Percentiles rank a stretch among this genome's conserved stretches.
phyloP scores from a whole-genome alignment of 2,888 invertebrate species.

The Malthinus flaveolus region DNA sequence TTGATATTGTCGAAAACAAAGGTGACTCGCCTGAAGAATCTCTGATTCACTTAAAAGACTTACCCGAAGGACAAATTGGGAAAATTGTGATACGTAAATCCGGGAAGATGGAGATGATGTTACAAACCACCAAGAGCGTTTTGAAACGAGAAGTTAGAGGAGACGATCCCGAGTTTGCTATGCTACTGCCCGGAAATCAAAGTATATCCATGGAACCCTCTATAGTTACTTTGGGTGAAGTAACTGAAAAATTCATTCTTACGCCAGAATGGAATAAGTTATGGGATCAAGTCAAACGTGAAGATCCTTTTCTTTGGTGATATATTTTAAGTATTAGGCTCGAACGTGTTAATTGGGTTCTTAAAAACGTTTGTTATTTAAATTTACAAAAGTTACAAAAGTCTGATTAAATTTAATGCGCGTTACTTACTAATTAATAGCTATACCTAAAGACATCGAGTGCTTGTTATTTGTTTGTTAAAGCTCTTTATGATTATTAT shows the following conservation, averaged over 20 bases:
- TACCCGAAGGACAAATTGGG: slow-evolving; percentile 50
- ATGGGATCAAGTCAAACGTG: too few relatives aligned
- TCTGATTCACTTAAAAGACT: slow-evolving; percentile 35
- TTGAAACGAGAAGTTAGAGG: slow-evolving; percentile 32
- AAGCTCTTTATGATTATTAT: too few relatives aligned
- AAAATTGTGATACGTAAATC: slow-evolving; percentile 46
- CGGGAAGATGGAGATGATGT: slow-evolving; percentile 47
- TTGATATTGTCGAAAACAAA: slow-evolving; percentile 48
- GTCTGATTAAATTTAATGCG: too few relatives aligned
- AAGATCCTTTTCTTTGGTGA: too few relatives aligned
- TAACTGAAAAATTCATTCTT: slow-evolving; percentile 42
- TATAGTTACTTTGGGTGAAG: slow-evolving; percentile 41
- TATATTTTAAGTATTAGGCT: too few relatives aligned
- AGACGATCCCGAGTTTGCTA: slow-evolving; percentile 22
- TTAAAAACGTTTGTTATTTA: too few relatives aligned
- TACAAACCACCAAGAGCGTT: slow-evolving; percentile 45
- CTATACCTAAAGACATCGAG: too few relatives aligned
- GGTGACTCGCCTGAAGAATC: slow-evolving; percentile 34
- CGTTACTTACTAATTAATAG: too few relatives aligned
- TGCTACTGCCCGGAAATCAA: slow-evolving; percentile 30
- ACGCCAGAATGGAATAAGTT: slow-evolving; percentile 43
- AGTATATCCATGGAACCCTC: slow-evolving; percentile 31
- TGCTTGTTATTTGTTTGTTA: too few relatives aligned
- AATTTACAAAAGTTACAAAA: too few relatives aligned
- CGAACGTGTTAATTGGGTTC: too few relatives aligned